Evolutionary conservation across 2,797 vertebrate species (phyloP).

Genomic region (Danio albolineatus): DNA sequence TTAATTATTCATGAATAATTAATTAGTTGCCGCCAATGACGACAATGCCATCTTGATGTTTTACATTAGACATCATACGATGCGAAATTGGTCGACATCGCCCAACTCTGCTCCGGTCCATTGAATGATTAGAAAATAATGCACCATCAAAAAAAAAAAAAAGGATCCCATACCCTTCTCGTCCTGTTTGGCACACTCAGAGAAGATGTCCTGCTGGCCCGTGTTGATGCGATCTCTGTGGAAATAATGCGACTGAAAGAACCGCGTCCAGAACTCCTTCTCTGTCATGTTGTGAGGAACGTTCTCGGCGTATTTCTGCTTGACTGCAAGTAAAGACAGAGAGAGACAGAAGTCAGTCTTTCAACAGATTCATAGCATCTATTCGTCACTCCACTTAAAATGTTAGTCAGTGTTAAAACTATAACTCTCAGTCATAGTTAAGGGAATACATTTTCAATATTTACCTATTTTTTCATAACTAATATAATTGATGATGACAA

Average conservation of each 20-base stretch:
- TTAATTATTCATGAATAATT: no score
- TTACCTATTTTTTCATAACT: no score
- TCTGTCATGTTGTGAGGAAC: conserved; percentile 97
- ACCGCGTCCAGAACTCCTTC: conserved; percentile 98
- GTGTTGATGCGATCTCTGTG: conserved; percentile 96
- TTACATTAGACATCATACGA: no score
- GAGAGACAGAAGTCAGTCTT: background rate
- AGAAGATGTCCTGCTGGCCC: conserved; percentile 95
- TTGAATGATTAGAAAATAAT: no score
- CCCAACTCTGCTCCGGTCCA: no score
- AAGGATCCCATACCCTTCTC: conserved; percentile 98
- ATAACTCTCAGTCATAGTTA: no score
- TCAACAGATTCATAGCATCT: background rate
- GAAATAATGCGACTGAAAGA: conserved; percentile 99
- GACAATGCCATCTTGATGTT: no score
- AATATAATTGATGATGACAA: no score
- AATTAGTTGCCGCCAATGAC: no score
- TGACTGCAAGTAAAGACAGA: conserved; percentile 80
- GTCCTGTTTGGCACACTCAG: conserved; percentile 98
- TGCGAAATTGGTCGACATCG: no score
- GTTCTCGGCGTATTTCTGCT: conserved; percentile 97
- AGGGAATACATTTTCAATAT: no score
- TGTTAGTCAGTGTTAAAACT: background rate
- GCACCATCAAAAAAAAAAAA: no score
- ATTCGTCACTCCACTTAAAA: background rate